A percentile compares a stretch with the other conserved stretches of the same genome.
Conservation (phyloP, 2,888 invertebrate genomes). For the Drepana falcataria region DNA sequence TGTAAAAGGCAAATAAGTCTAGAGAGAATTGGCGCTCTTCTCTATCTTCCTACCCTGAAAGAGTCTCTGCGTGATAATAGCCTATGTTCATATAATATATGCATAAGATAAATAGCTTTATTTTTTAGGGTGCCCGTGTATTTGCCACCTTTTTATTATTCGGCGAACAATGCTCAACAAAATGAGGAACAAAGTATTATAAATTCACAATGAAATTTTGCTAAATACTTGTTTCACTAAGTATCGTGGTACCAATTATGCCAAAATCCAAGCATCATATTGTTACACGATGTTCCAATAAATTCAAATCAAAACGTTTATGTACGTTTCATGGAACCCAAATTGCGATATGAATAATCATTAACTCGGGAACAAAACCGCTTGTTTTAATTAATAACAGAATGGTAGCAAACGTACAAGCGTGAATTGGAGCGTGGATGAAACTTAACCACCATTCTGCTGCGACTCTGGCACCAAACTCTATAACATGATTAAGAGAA, state of each 20-base stretch:
- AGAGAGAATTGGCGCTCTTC: too few relatives aligned
- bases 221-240: too few relatives aligned
- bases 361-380: slow-evolving; percentile 22
- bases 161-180: too few relatives aligned
- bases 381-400: slow-evolving; percentile 42
- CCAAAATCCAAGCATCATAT: neutral
- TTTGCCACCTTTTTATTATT: too few relatives aligned
- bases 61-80: too few relatives aligned
- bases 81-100: too few relatives aligned
- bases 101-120: too few relatives aligned
- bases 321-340: neutral
- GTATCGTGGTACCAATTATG: neutral
- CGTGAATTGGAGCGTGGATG: slow-evolving; percentile 48
- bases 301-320: neutral
- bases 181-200: too few relatives aligned
- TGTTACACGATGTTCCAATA: neutral
- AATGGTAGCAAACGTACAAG: slow-evolving; percentile 31
- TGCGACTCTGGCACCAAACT: slow-evolving; percentile 47
- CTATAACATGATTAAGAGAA: slow-evolving; percentile 42
- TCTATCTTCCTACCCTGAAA: too few relatives aligned
- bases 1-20: too few relatives aligned
- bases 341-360: slow-evolving; percentile 7
- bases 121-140: too few relatives aligned
- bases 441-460: slow-evolving; percentile 49
- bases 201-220: too few relatives aligned